Evolutionary conservation across 2,888 invertebrate genomes (phyloP), one percentile per base, ranked within the genome.

Genomic region (Scaptomyza reducta): DNA sequence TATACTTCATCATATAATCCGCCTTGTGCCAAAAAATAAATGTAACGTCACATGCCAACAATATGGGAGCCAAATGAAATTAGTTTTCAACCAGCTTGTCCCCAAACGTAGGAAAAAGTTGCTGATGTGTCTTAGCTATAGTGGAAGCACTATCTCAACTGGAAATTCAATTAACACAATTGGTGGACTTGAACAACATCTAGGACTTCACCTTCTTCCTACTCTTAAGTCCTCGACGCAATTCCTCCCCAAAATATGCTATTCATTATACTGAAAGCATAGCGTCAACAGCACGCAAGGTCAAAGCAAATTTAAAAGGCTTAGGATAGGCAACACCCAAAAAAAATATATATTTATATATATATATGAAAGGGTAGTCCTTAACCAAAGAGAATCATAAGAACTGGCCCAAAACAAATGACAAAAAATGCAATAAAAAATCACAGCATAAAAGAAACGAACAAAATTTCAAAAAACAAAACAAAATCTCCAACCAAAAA

Each of bases 111-210:
- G 41, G 40, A 22, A 9, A 10, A 25, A 42, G 45, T 41, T 38
- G 50, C 10, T 31, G 62, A 35, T 50, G 38, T 29, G 49, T 29
- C 38, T 29, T 14, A 31, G 33, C 46, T 29, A 22, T 35, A 47
- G 41, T 14, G n/a, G 44, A 40, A 38, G 55, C 74, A 61, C 45
- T n/a, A 66, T 68, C 70, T 78, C 57, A 67, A 77, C 79, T 74
- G 70, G 65, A 87, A 87, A 82, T 85, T 87, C 77, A 87, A 85
- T 87, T 85, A 87, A 82, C 79, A 74, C 79, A 79, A 87, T 82
- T 82, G 87, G 59, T 57, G 46, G 60, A 61, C 59, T 44, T 40
- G 57, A 49, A 56, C 58, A 29, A 45, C 49, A 42, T 42, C 66
- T 44, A 35, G 25, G 46, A 47, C 46, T 14, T 40, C 10, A 50